Conservation (phyloP, 1,140 invertebrate genomes). For the Caenorhabditis inopinata region DNA sequence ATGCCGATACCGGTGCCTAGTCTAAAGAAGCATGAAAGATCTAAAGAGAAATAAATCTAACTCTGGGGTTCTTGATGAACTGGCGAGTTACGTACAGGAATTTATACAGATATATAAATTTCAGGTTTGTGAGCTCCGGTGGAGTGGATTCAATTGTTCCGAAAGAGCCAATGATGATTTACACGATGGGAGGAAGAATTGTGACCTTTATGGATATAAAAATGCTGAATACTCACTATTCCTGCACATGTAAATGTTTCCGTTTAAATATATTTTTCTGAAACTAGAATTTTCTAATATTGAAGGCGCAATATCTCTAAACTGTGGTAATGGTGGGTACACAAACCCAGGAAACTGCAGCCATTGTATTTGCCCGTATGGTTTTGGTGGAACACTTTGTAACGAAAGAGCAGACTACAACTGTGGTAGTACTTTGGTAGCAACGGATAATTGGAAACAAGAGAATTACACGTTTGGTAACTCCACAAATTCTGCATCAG, state of each 20-base stretch:
- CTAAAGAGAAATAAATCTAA: no score
- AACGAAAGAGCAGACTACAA: constrained; percentile 11
- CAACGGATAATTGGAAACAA: constrained; percentile 19
- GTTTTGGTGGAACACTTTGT: constrained; percentile 32
- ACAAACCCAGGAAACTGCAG: constrained; percentile 22
- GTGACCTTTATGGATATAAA: constrained; percentile 20
- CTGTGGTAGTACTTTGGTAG: constrained; percentile 31
- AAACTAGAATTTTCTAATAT: neutral
- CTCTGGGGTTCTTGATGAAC: no score
- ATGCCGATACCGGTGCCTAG: no score
- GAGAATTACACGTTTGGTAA: constrained; percentile 1
- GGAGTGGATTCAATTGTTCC: constrained; percentile 25
- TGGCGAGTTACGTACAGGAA: no score
- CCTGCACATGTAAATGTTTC: constrained; percentile 1
- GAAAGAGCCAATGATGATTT: neutral
- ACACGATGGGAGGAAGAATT: constrained; percentile 31
- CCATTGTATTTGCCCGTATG: constrained; percentile 23
- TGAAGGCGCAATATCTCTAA: neutral
- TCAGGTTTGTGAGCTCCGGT: neutral
- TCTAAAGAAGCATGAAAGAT: no score
- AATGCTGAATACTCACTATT: constrained; percentile 29
- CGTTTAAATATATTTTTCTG: no score
- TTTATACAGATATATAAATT: no score
- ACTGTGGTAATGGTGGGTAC: constrained; percentile 27
- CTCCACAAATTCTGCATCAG: neutral